Conservation (phyloP, 1,140 invertebrate genomes). For the Leptinotarsa lineolata region DNA sequence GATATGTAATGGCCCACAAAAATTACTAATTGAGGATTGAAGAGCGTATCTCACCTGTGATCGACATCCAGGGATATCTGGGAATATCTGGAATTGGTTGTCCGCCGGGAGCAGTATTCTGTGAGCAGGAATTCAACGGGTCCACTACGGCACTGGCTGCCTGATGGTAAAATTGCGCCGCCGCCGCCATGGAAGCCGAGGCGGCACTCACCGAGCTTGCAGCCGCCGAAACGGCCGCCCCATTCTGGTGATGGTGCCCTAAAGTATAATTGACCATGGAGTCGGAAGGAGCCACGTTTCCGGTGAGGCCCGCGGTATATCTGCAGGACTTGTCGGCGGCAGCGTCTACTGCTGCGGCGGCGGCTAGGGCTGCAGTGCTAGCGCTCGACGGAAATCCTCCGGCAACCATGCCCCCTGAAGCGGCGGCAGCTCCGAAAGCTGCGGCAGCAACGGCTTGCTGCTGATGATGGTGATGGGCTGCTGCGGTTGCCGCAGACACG, state of each 20-base stretch:
- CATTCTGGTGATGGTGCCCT: constrained; percentile 76
- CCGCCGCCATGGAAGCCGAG: constrained; percentile 76
- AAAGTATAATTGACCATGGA: constrained; percentile 81
- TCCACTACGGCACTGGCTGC: constrained; percentile 71
- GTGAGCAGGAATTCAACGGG: constrained; percentile 67
- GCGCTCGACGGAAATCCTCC: constrained; percentile 62
- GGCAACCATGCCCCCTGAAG: constrained; percentile 68
- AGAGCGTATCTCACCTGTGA: constrained; percentile 75
- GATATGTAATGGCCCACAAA: too few relatives aligned
- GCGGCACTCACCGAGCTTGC: constrained; percentile 67
- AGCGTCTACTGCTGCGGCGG: constrained; percentile 66
- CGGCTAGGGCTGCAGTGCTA: constrained; percentile 62
- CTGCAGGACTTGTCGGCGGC: constrained; percentile 76
- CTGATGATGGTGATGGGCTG: constrained; percentile 72
- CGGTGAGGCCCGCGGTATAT: constrained; percentile 70
- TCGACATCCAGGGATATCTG: constrained; percentile 96
- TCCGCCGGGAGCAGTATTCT: constrained; percentile 69
- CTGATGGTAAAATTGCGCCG: constrained; percentile 87
- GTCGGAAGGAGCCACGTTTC: constrained; percentile 68
- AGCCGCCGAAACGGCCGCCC: constrained; percentile 65
- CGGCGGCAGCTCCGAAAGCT: constrained; percentile 67
- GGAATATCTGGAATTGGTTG: constrained; percentile 83
- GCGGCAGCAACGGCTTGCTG: constrained; percentile 71
- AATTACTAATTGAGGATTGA: too few relatives aligned
- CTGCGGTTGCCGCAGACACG: constrained; percentile 68